Conservation (phyloP, 2,888 invertebrate species). For the Euzophera pinguis region DNA sequence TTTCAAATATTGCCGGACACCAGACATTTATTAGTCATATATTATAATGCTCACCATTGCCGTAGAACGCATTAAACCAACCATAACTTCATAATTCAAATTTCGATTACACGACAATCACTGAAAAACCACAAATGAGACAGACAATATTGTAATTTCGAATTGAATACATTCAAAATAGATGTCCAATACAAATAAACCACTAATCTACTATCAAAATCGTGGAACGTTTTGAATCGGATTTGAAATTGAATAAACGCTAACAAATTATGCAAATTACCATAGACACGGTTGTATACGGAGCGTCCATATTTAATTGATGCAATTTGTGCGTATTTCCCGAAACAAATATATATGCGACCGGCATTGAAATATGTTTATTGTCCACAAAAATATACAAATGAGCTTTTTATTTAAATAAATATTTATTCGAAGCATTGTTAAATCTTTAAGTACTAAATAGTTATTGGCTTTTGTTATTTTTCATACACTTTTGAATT, state of each 20-base stretch:
- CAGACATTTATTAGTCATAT: no score
- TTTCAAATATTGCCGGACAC: no score
- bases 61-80: no score
- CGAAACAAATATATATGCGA: background rate
- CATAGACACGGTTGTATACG: background rate
- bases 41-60: no score
- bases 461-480: no score
- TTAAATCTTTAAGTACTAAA: no score
- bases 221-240: background rate
- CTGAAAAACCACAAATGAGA: background rate
- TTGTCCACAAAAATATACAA: no score
- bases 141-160: background rate
- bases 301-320: conserved; percentile 2
- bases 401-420: no score
- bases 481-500: no score
- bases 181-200: background rate
- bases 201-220: background rate
- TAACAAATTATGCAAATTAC: conserved; percentile 10
- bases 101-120: background rate
- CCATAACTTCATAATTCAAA: background rate
- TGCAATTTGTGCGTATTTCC: background rate
- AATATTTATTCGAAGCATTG: no score
- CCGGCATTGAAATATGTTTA: background rate
- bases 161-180: background rate
- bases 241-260: background rate